phyloP scores from a whole-genome alignment of 2,888 invertebrate genomes.

The Parochlus steinenii region DNA sequence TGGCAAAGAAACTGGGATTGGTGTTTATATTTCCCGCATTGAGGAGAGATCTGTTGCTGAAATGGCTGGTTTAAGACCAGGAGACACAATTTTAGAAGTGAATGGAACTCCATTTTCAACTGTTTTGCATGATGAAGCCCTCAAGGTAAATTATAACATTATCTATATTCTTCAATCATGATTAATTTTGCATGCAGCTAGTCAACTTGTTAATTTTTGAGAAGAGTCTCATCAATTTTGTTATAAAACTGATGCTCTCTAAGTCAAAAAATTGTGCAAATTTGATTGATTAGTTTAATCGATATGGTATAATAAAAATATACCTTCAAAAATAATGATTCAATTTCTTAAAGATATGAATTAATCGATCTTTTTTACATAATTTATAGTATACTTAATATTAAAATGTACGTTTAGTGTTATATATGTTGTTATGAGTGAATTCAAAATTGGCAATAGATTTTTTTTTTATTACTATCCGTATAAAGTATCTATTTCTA shows the following conservation, averaged over 20 bases:
- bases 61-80: conserved; percentile 71
- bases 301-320: too few species aligned
- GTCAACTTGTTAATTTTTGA: not conserved
- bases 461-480: not conserved
- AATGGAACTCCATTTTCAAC: conserved; percentile 87
- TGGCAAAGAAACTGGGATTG: conserved; percentile 76
- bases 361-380: too few species aligned
- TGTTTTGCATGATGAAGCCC: conserved; percentile 82
- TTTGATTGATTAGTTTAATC: too few species aligned
- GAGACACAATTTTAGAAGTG: conserved; percentile 88
- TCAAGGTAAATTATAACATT: conserved; percentile 50
- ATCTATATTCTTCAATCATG: not conserved
- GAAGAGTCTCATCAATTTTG: not conserved
- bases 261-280: too few species aligned
- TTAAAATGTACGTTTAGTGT: too few species aligned
- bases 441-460: conserved; percentile 3
- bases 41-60: conserved; percentile 83
- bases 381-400: too few species aligned
- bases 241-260: too few species aligned
- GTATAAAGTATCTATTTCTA: too few species aligned
- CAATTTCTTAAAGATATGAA: too few species aligned
- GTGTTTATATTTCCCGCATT: conserved; percentile 82
- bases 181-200: not conserved
- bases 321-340: too few species aligned
- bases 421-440: too few species aligned